phyloP scores from a whole-genome alignment of 2,797 vertebrate species.

The Crax fasciolata region DNA sequence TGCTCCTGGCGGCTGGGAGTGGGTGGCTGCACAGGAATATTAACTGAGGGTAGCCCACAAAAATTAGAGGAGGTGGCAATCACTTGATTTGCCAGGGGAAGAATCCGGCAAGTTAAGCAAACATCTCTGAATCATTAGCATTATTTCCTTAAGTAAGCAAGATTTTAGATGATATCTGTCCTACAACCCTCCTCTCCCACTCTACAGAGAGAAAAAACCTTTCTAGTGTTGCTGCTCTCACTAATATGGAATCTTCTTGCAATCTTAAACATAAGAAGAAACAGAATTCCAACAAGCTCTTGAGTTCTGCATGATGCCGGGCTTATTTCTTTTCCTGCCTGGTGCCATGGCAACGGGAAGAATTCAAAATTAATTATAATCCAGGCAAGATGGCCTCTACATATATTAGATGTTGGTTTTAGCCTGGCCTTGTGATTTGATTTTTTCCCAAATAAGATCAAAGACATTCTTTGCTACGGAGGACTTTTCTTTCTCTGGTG shows the following conservation, averaged over 20 bases:
- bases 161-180: background rate
- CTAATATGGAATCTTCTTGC: conserved; percentile 20
- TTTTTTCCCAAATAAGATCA: background rate
- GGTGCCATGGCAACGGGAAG: conserved; percentile 64
- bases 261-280: conserved; percentile 33
- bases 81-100: background rate
- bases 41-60: background rate
- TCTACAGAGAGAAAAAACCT: background rate
- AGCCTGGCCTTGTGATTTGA: conserved; percentile 1
- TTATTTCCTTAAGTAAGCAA: background rate
- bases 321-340: conserved; percentile 38
- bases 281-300: conserved; percentile 10
- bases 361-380: conserved; percentile 61
- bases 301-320: conserved; percentile 11
- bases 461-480: background rate
- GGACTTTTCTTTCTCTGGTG: background rate
- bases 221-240: background rate
- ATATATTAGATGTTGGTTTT: background rate
- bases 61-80: background rate
- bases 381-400: conserved; percentile 4
- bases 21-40: background rate
- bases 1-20: background rate
- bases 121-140: background rate
- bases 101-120: background rate
- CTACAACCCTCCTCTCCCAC: background rate